Base-by-base conservation (phyloP, 2,797 vertebrate species). In the Manis pentadactyla region DNA sequence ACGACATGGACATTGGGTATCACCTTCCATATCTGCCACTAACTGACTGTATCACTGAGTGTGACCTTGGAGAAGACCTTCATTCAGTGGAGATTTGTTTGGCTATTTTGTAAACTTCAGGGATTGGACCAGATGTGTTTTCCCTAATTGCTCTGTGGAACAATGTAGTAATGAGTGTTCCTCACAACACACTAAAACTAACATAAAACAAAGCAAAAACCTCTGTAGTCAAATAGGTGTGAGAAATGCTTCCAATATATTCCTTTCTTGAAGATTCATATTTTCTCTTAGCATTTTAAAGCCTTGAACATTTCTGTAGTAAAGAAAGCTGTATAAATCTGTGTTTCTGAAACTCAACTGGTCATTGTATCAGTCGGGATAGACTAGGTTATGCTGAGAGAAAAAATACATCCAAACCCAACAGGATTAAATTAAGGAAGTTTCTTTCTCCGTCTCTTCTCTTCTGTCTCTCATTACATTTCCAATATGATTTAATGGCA, bases 261-360 rank as follows among this genome's bases (percentile, higher is more conserved):
- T 66, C 2, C 17, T 81, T 29, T 68, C 39, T 89, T 89, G 34
- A 89, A 87, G 39, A 78, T 57, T 87, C 42, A 13, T 13, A 21
- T 84, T 88, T 82, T 51, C 46, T 57, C 91, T 34, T 61, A 88
- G 19, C 31, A 79, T 66, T 95, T 92, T 57, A 90, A 95, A 93
- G 29, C 13, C 17, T 91, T 87, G n/a, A 81, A 66, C 11, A 34
- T 84, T 68, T 95, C 59, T 21, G 11, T 49, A 29, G 68, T 79
- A 74, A 57, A 77, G 11, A 82, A 53, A 61, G 7, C 15, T 39
- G 12, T 51, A 1, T 77, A 27, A 71, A 91, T 83, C 34, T 49
- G n/a, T 27, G 42, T 34, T 88, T 21, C 23, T 94, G 25, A 90
- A 49, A 66, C 6, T 81, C 51, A 82, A 87, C 4, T 63, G n/a